phyloP scores from a whole-genome alignment of 53 echinoderm and acorn worm species.

The Zoroaster sp. region DNA sequence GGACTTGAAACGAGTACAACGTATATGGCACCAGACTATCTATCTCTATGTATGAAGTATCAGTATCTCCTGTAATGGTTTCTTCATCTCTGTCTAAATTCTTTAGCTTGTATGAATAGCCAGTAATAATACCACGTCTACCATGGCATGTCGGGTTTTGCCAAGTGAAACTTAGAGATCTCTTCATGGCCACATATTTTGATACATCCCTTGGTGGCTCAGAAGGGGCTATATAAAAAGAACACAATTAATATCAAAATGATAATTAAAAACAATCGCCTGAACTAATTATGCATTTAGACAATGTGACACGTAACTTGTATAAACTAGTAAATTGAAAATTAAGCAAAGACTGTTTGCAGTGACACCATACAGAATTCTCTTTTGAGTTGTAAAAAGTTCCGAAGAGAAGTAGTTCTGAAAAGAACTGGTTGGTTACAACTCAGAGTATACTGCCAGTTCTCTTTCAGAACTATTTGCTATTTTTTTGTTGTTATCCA shows the following conservation, averaged over 20 bases:
- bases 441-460: no score
- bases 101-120: constrained; percentile 22
- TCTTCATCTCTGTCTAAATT: not conserved
- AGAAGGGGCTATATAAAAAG: constrained; percentile 1
- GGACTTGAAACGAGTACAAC: constrained; percentile 58
- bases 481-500: no score
- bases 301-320: no score
- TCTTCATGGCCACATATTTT: not conserved
- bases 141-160: constrained; percentile 19
- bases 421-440: no score
- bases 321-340: no score
- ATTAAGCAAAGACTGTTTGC: no score
- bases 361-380: no score
- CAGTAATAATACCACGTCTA: constrained; percentile 36
- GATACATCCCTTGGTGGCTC: not conserved
- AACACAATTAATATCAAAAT: not conserved
- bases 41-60: not conserved
- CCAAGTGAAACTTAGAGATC: constrained; percentile 21
- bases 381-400: no score
- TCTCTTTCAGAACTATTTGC: no score
- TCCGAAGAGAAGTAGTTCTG: no score
- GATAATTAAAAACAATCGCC: not conserved
- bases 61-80: not conserved
- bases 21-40: constrained; percentile 51
- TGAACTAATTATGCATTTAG: no score